Percentiles rank a stretch among this genome's conserved stretches.
These are phyloP conservation scores for Calliopsis andreniformis DNA, from an alignment of 1,140 invertebrate species.

Conservation along the genomic window DNA sequence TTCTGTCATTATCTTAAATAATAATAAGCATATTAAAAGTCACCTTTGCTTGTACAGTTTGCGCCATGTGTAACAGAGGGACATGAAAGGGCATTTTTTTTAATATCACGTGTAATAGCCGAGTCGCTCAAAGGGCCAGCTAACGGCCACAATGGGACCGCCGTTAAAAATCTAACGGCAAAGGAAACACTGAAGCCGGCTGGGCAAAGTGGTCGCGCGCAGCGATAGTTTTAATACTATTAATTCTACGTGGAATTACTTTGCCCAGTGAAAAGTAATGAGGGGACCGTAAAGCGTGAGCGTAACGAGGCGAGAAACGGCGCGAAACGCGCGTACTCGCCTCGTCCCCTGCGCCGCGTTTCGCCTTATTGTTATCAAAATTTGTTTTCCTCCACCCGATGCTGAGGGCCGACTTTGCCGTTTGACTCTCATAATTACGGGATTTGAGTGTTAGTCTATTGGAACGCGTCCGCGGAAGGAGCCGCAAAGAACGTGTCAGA, in stretches of 20 bases:
- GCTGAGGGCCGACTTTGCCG: background rate
- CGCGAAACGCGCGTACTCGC: background rate
- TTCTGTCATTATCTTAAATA: background rate
- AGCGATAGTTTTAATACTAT: constrained; percentile 41
- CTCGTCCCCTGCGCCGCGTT: background rate
- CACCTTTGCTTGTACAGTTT: background rate
- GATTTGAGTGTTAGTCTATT: constrained; percentile 26
- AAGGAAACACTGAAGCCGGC: background rate
- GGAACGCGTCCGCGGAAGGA: constrained; percentile 42
- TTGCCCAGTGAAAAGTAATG: constrained; percentile 35
- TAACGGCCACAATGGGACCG: background rate
- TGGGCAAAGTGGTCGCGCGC: constrained; percentile 2
- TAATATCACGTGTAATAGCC: background rate
- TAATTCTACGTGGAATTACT: constrained; percentile 31
- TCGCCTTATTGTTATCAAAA: constrained; percentile 24
- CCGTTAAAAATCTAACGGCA: constrained; percentile 21
- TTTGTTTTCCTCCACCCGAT: background rate
- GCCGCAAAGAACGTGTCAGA: constrained; percentile 44
- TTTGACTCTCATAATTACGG: constrained; percentile 26
- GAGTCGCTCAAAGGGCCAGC: background rate
- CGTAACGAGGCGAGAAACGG: constrained; percentile 31
- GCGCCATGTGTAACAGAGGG: background rate
- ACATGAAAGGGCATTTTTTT: background rate
- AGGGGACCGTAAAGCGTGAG: constrained; percentile 17
- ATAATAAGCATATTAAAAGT: background rate